Base-by-base conservation (phyloP, 2,797 vertebrate genomes). In the Sebastes diploproa region DNA sequence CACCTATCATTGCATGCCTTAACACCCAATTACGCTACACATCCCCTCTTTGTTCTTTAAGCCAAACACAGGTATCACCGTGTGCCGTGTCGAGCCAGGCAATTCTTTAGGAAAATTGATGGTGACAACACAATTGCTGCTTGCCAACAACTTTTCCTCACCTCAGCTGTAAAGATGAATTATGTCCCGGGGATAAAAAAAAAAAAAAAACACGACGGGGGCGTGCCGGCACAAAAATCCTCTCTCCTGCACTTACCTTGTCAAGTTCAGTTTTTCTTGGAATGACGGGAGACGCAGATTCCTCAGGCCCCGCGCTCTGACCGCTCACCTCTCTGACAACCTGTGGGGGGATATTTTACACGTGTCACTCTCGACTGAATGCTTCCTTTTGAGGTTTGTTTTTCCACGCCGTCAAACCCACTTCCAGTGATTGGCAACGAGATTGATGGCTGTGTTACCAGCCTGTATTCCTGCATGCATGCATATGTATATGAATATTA, bases 291-390 rank as follows among this genome's bases (percentile, higher is more conserved):
- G 98, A 99, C 0, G 93, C 93, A 9, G 96, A 94, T 30, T 91
- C 93, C 66, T 98, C 98, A 0, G 91, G 73, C 6, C 88, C 95
- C 0, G 92, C 77, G 3, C 55, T 75, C 0, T 96, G 95, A 65
- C 93, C 93, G 85, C 96, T 97, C 61, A 96, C 96, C 84, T 99
- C 98, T 86, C 95, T 96, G 70, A 99, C 97, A 72, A 98, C 97
- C 98, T 99, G 94, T 3, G 3, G 12, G 6, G 3, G 4, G 36
- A 14, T 4, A 56, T 72, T 73, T 81, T 6, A 23, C 13, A 72
- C 1, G 9, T 50, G 59, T 85, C 72, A 82, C 27, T 60, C 34
- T 64, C 2, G 5, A 30, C 25, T 30, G 27, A 20, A 25, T 30
- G 2, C 20, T 61, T 68, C 36, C 29, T 30, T 27, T 12, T 30